Base-by-base conservation (phyloP, 2,888 invertebrate genomes). In the Thereva nobilitata region DNA sequence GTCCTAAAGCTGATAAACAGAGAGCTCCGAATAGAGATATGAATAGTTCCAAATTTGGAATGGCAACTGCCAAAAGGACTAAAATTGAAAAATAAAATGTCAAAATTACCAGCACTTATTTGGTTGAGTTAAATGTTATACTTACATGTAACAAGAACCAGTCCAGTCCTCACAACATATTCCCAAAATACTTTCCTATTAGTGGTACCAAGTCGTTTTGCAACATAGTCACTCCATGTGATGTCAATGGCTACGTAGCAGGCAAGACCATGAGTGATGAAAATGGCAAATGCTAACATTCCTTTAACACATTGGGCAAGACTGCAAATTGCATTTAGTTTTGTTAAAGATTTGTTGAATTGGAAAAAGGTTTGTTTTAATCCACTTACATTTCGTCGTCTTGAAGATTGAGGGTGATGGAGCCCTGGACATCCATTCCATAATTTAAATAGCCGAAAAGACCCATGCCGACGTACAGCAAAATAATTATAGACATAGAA, bases 221-320 rank as follows among this genome's bases (percentile, higher is more conserved):
- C 80, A 6, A 91, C 81, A 77, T 89, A 91, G 66, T 89, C 87
- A 74, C 92, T 93, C 94, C 95, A 96, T 53, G 92, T 84, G 72
- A 98, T 94, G 75, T 93, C 92, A 73, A 97, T 90, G 5, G 97
- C 96, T 2, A 98, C 97, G 80, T 97, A 98, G 80, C 95, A 93
- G 75, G 97, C 96, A 42, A 98, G 83, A 0, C 92, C 92, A 78
- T 97, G 97, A 0, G 96, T 93, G 64, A 97, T 88, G 81, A 90
- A 95, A 72, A 98, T 95, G 0, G 92, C 88, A 70, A 90, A 81
- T 0, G 92, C 90, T 55, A 92, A 79, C 74, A 91, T 85, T 10
- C 88, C 83, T 76, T 91, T 89, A 0, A 90, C 91, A 10, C 86
- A 84, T 77, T 89, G 88, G 0, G 89, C 90, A 59, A 89, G 80